A percentile compares a stretch with the other conserved stretches of the same genome.
These are phyloP conservation scores for Solea senegalensis DNA, from an alignment of 2,113 vertebrate genomes.

Conservation along the genomic window DNA sequence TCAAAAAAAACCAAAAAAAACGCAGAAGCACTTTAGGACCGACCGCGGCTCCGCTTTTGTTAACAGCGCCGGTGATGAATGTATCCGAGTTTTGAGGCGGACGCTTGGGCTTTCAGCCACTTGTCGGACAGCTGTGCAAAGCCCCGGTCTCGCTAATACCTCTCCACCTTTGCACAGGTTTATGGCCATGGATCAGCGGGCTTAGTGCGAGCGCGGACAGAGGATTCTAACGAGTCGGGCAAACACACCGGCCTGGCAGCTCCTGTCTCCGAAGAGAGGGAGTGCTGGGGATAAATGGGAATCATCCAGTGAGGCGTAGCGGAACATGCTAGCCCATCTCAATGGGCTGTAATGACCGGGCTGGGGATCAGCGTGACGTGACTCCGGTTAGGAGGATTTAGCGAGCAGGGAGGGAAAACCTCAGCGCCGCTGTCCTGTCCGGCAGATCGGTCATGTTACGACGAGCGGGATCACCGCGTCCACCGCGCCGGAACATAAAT, in stretches of 20 bases:
- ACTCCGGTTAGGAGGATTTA: constrained; percentile 39
- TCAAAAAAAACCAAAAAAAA: too few species aligned
- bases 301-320: constrained; percentile 50
- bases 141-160: constrained; percentile 46
- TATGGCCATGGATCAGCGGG: constrained; percentile 66
- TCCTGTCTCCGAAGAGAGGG: constrained; percentile 43
- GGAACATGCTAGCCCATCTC: constrained; percentile 56
- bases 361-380: constrained; percentile 46
- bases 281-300: constrained; percentile 50
- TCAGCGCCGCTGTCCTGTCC: neutral
- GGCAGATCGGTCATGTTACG: too few species aligned
- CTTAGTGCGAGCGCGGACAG: constrained; percentile 68
- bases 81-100: constrained; percentile 22
- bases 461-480: neutral
- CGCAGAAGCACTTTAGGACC: constrained; percentile 2
- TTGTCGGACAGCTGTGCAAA: constrained; percentile 64
- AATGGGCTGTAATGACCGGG: constrained; percentile 53
- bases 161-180: constrained; percentile 66
- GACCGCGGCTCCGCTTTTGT: constrained; percentile 8
- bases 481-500: neutral
- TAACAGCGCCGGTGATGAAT: constrained; percentile 25
- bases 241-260: constrained; percentile 54
- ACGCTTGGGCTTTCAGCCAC: constrained; percentile 56
- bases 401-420: constrained; percentile 6
- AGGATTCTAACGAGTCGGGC: constrained; percentile 58